Base-by-base conservation (phyloP, 2,888 invertebrate genomes). In the Drosophila villosipedis region DNA sequence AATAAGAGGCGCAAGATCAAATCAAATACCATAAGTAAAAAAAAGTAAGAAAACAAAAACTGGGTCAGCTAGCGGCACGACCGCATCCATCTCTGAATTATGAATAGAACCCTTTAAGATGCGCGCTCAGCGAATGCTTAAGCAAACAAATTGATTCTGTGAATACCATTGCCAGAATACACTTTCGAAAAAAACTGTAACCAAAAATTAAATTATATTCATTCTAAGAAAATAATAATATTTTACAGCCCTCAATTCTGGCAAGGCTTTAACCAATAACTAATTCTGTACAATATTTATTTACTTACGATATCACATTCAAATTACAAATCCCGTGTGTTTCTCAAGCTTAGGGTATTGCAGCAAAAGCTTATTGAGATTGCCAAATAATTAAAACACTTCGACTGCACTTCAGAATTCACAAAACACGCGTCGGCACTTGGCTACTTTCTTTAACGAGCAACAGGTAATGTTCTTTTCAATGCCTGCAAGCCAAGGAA, bases 361-460 rank as follows among this genome's bases (percentile, higher is more conserved):
- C 41, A 43, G 30, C 19, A 39, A n/a, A 47, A 47, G 72, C 57
- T 72, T 47, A 35, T 9, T 33, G 12, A n/a, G 35, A 37, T 55
- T 57, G 62, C 35, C 39, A 49, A 78, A 69, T 59, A 73, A 59
- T 64, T 64, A 49, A 74, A 75, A 30, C 59, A 28, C 76, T 80
- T 50, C 7, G 54, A 68, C 35, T 61, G 49, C 63, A 58, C 81
- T 80, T 33, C 52, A 80, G 50, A 64, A 68, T 49, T 43, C 43
- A 1, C 52, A 81, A 53, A 63, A 63, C 81, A 80, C 68, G 81
- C 62, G 81, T 35, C 84, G 55, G 41, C 79, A 80, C 81, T 80
- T 33, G 61, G 67, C 79, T 71, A 82, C 77, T 79, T 83, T 89
- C 77, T 80, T 78, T 50, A 82, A 72, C 54, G 31, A 62, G 74